Evolutionary conservation across 2,797 vertebrate genomes (phyloP).

Genomic region (Cephalopachus bancanus): DNA sequence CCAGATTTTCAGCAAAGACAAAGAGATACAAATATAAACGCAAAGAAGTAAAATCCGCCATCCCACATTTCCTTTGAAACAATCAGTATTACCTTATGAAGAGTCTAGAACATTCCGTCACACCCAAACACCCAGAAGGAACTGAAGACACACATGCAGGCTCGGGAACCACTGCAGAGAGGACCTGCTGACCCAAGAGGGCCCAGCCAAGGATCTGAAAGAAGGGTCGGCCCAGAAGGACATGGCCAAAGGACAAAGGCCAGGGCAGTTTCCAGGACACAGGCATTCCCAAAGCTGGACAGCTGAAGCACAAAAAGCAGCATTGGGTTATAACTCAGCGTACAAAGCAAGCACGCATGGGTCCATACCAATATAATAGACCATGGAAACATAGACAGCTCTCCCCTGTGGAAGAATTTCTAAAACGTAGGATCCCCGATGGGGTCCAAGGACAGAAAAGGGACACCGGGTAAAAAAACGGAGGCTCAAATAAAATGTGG

Average conservation of each 20-base stretch:
- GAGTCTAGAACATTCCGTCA: background rate
- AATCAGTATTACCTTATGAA: background rate
- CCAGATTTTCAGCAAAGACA: background rate
- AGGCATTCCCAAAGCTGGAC: too few species aligned
- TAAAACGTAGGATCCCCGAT: too few species aligned
- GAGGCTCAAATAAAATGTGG: background rate
- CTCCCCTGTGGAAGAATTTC: background rate
- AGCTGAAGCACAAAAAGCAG: too few species aligned
- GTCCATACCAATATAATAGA: background rate
- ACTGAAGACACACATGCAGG: accelerated
- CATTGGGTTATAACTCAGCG: background rate
- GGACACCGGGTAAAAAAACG: background rate
- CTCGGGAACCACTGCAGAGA: accelerated
- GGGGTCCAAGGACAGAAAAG: background rate
- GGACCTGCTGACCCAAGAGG: background rate
- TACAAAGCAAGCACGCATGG: accelerated
- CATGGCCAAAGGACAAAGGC: too few species aligned
- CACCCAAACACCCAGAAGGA: background rate
- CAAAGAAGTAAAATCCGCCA: background rate
- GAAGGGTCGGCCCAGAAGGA: background rate
- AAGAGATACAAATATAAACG: background rate
- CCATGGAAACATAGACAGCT: background rate
- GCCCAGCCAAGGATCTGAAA: accelerated
- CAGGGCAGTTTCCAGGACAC: too few species aligned
- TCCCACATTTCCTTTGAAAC: background rate